Conservation (phyloP, 2,797 vertebrate genomes). For the Zalophus californianus region DNA sequence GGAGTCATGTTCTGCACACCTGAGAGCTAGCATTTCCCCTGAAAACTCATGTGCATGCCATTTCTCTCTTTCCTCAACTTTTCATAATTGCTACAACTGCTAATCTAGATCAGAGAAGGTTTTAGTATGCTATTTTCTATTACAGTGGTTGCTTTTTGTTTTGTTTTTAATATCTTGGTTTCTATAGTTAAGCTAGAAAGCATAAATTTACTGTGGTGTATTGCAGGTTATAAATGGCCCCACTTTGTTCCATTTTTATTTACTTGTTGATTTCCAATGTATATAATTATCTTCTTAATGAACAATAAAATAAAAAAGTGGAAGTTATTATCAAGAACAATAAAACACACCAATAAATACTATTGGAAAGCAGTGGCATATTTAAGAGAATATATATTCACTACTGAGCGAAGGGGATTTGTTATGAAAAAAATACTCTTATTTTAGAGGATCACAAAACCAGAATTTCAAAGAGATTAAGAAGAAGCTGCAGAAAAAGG, state of each 20-base stretch:
- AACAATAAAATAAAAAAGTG: not conserved
- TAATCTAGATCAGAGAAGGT: not conserved
- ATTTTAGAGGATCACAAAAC: not conserved
- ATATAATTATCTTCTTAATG: not conserved
- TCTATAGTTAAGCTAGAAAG: not conserved
- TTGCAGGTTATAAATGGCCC: not conserved
- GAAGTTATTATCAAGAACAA: not conserved
- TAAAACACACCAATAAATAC: not conserved
- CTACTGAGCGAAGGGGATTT: not conserved
- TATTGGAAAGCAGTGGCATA: not conserved
- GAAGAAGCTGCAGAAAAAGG: not conserved
- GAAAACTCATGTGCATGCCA: rapidly evolving
- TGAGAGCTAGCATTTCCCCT: not conserved
- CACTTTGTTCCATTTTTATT: not conserved
- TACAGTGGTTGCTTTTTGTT: not conserved
- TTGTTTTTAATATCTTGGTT: not conserved
- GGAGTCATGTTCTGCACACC: not conserved
- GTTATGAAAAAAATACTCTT: not conserved
- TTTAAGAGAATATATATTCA: not conserved
- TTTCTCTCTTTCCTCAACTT: not conserved
- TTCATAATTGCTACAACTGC: not conserved
- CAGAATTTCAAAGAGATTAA: not conserved
- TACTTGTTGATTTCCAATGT: not conserved
- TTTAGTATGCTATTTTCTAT: not conserved
- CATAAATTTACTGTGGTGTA: not conserved